Evolutionary conservation across 2,888 invertebrate species (phyloP).

Genomic region (Pristionchus fissidentatus): DNA sequence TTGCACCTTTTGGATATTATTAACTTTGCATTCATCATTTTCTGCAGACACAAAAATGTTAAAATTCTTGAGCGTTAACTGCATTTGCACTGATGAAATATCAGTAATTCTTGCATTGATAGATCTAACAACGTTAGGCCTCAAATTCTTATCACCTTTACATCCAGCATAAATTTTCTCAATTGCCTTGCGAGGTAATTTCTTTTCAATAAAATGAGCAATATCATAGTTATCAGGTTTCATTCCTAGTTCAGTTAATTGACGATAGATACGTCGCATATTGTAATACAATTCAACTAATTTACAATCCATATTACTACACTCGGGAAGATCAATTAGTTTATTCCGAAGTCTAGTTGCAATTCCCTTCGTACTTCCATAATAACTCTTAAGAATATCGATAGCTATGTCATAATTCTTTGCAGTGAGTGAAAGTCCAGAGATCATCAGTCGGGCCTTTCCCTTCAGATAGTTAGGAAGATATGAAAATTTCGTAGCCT

Average conservation of each 20-base stretch:
- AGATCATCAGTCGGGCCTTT: background rate
- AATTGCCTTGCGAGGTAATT: background rate
- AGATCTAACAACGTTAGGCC: too few species aligned
- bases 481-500: background rate
- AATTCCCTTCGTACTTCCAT: background rate
- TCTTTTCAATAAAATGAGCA: background rate
- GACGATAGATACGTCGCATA: background rate
- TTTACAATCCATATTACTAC: background rate
- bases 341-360: background rate
- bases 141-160: background rate
- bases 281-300: background rate
- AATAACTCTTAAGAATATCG: background rate
- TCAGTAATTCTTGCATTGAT: background rate
- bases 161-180: background rate
- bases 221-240: background rate
- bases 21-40: background rate
- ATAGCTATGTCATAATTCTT: background rate
- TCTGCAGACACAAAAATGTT: background rate
- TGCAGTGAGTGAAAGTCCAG: background rate
- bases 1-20: background rate
- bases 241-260: background rate
- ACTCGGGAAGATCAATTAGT: background rate
- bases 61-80: background rate
- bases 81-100: background rate
- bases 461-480: background rate